These are phyloP conservation scores for Apamea sordens DNA, from an alignment of 2,888 invertebrate species.

Conservation along the genomic window DNA sequence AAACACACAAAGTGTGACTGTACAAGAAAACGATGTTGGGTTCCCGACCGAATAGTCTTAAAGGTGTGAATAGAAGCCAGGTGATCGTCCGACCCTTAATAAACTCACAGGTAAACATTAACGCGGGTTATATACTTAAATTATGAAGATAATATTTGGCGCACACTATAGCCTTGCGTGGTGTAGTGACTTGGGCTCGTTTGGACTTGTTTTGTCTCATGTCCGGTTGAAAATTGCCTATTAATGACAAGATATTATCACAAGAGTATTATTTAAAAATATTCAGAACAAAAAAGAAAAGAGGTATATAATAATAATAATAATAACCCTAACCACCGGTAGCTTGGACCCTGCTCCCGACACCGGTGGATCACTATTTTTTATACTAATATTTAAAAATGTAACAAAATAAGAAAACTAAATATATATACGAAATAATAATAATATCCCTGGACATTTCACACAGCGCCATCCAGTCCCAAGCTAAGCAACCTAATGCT, in stretches of 20 bases:
- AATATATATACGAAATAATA: too few relatives aligned
- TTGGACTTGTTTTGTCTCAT: slow-evolving; percentile 12
- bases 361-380: too few relatives aligned
- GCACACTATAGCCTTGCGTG: slow-evolving; percentile 18
- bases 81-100: slow-evolving; percentile 70
- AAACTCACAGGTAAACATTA: slow-evolving; percentile 74
- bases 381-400: too few relatives aligned
- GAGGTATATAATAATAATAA: too few relatives aligned
- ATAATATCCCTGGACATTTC: too few relatives aligned
- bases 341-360: too few relatives aligned
- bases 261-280: neutral
- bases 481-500: too few relatives aligned
- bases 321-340: too few relatives aligned
- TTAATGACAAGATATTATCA: slow-evolving; percentile 12
- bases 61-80: slow-evolving; percentile 59
- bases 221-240: slow-evolving; percentile 2
- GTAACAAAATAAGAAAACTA: too few relatives aligned
- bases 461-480: too few relatives aligned
- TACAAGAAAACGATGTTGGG: neutral
- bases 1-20: neutral
- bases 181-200: slow-evolving; percentile 12
- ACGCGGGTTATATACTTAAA: slow-evolving; percentile 67
- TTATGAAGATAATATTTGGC: slow-evolving; percentile 67
- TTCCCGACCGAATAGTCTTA: neutral
- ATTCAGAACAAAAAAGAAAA: neutral